Evolutionary conservation across 2,888 invertebrate genomes (phyloP).

Genomic region (Stenurella melanura): DNA sequence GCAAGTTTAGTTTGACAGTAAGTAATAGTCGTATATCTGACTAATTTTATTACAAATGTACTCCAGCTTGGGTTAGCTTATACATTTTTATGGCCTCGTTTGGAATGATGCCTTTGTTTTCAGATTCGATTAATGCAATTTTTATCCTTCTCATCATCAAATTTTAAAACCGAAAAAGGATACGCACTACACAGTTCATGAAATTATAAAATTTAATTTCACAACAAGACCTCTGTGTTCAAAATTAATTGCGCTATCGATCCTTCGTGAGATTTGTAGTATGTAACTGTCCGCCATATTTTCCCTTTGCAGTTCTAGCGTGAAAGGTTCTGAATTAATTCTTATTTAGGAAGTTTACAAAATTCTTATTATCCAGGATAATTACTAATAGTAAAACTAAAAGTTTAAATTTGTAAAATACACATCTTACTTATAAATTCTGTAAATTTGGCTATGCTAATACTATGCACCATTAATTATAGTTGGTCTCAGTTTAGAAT

Average conservation of each 20-base stretch:
- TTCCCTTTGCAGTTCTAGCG: not conserved
- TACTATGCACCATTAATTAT: too few species aligned
- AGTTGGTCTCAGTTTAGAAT: too few species aligned
- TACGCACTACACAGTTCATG: not conserved
- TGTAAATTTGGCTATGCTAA: too few species aligned
- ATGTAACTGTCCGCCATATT: not conserved
- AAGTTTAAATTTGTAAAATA: too few species aligned
- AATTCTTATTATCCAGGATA: not conserved
- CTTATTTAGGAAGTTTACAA: not conserved
- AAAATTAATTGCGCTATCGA: not conserved
- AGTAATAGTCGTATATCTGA: not conserved
- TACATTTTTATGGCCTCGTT: not conserved
- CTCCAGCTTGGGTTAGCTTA: not conserved
- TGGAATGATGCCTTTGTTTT: not conserved
- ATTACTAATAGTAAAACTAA: too few species aligned
- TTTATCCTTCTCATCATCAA: not conserved
- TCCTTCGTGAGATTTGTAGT: not conserved
- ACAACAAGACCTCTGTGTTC: not conserved
- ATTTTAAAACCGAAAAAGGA: not conserved
- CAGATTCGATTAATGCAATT: not conserved
- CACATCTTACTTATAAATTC: too few species aligned
- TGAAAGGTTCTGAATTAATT: not conserved
- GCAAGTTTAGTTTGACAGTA: too few species aligned
- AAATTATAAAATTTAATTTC: slow-evolving; percentile 1
- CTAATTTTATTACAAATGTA: not conserved